Evolutionary conservation across 1,140 invertebrate species (phyloP).

Genomic region (Euura lappo): DNA sequence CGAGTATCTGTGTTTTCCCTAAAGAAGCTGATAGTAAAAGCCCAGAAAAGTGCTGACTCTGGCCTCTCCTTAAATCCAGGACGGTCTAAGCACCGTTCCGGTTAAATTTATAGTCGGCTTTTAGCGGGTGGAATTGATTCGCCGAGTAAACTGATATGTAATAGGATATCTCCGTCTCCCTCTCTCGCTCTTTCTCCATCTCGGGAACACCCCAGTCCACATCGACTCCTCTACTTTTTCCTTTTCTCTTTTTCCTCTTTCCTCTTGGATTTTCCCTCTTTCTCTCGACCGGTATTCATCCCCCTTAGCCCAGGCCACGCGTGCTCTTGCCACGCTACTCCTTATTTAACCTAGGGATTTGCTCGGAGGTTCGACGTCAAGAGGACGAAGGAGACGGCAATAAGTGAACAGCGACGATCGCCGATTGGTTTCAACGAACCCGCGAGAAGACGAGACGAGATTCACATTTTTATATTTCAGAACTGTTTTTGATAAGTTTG

Average conservation of each 20-base stretch:
- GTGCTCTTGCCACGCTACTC: constrained; percentile 9
- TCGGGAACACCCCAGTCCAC: constrained; percentile 22
- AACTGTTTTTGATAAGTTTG: too few relatives aligned
- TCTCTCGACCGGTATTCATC: constrained; percentile 1
- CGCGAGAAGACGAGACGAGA: too few relatives aligned
- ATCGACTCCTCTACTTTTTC: constrained; percentile 37
- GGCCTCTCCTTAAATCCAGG: constrained; percentile 5
- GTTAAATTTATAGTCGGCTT: constrained; percentile 2
- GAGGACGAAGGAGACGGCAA: constrained; percentile 21
- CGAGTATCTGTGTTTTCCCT: too few relatives aligned
- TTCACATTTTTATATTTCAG: too few relatives aligned
- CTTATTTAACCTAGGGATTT: constrained; percentile 5
- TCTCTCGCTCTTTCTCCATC: background rate
- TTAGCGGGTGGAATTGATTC: constrained; percentile 6
- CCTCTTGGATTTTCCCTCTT: constrained; percentile 10
- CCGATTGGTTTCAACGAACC: background rate
- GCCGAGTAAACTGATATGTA: constrained; percentile 7
- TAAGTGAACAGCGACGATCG: constrained; percentile 24
- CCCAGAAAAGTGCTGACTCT: background rate
- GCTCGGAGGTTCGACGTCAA: constrained; percentile 13
- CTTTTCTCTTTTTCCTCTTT: constrained; percentile 19
- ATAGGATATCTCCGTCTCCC: constrained; percentile 2
- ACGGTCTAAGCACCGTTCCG: constrained; percentile 4
- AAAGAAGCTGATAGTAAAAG: background rate
- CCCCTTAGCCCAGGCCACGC: constrained; percentile 15